Percentiles rank a stretch among this genome's conserved stretches.
Evolutionary conservation across 2,797 vertebrate species (phyloP).

Genomic region (Dromococcyx pavoninus): DNA sequence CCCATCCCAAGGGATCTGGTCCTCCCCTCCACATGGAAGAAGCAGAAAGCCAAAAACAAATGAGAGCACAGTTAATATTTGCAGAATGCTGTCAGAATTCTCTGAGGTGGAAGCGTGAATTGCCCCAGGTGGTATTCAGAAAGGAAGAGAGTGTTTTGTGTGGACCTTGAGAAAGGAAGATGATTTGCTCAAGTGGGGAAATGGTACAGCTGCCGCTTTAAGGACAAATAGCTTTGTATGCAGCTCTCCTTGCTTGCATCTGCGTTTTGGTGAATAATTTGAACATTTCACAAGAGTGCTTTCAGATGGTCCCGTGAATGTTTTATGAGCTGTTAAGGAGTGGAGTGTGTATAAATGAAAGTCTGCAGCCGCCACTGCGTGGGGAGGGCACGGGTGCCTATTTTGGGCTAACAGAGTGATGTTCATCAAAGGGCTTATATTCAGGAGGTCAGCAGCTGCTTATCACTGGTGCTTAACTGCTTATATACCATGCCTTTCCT

Average conservation of each 20-base stretch:
- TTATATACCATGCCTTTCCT: background rate
- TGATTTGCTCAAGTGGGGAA: background rate
- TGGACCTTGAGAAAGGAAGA: background rate
- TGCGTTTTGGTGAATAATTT: background rate
- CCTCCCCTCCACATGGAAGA: background rate
- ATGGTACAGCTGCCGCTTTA: background rate
- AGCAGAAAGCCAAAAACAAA: background rate
- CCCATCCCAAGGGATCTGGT: background rate
- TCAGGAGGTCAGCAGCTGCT: conserved; percentile 44
- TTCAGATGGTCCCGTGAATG: conserved; percentile 40
- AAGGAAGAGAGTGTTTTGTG: background rate
- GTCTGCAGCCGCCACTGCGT: background rate
- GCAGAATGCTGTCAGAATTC: background rate
- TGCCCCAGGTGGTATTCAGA: background rate
- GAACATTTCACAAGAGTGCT: conserved; percentile 29
- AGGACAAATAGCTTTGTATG: conserved; percentile 18
- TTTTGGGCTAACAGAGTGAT: conserved; percentile 23
- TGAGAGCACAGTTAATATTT: background rate
- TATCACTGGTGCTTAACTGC: conserved; percentile 1
- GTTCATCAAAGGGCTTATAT: background rate
- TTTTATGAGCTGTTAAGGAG: background rate
- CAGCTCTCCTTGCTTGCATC: background rate
- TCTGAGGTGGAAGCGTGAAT: background rate
- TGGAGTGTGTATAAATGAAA: background rate
- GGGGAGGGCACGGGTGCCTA: background rate